These are phyloP conservation scores for Habrosyne pyritoides DNA, from an alignment of 2,888 invertebrate genomes.

Conservation along the genomic window DNA sequence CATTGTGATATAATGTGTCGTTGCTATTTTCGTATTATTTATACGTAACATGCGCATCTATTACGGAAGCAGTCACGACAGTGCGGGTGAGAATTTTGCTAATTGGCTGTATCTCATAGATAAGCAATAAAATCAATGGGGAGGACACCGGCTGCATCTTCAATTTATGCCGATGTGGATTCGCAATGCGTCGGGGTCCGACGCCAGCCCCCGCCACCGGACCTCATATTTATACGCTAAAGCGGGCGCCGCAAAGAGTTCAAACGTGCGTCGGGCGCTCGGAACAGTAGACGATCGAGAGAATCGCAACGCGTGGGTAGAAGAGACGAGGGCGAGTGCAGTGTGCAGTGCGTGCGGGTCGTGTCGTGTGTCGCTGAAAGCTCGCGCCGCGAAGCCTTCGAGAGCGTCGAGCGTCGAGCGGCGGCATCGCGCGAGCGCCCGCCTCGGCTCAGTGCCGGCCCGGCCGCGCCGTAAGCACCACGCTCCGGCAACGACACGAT, in stretches of 20 bases:
- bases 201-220: constrained; percentile 80
- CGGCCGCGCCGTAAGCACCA: constrained; percentile 80
- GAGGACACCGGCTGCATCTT: constrained; percentile 80
- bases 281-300: constrained; percentile 80
- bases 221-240: constrained; percentile 82
- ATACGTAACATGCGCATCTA: constrained; percentile 57
- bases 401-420: constrained; percentile 50
- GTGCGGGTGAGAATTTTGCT: constrained; percentile 70
- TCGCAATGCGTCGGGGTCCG: constrained; percentile 77
- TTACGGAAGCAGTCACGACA: constrained; percentile 67
- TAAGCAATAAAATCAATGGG: constrained; percentile 79
- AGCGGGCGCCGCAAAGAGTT: constrained; percentile 79
- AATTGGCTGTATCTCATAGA: constrained; percentile 77
- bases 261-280: constrained; percentile 81
- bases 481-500: constrained; percentile 62
- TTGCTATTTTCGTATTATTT: constrained; percentile 48
- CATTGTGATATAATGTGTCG: constrained; percentile 37
- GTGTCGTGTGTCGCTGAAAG: constrained; percentile 75
- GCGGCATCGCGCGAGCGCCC: constrained; percentile 54
- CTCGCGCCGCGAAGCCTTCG: constrained; percentile 80
- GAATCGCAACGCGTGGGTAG: constrained; percentile 79
- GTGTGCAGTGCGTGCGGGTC: constrained; percentile 82
- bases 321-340: constrained; percentile 75
- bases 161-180: constrained; percentile 79
- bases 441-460: constrained; percentile 82